phyloP scores from a whole-genome alignment of 2,113 vertebrate genomes.

The Dipodomys ordii region DNA sequence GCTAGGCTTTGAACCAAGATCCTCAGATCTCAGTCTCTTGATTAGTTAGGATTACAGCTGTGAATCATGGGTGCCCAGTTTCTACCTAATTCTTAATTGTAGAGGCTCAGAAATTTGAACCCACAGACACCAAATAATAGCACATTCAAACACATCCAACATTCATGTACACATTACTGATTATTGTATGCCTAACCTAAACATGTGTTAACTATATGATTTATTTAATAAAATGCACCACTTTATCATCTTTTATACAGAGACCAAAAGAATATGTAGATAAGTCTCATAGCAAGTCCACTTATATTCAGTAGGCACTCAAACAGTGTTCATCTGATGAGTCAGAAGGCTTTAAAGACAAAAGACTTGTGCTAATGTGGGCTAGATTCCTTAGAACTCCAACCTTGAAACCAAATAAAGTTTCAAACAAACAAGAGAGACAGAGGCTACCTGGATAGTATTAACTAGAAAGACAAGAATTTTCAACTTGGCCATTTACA shows the following conservation, averaged over 20 bases:
- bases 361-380: neutral
- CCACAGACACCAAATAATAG: neutral
- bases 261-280: neutral
- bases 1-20: too few species aligned
- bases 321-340: rapidly evolving
- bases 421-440: neutral
- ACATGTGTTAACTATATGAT: neutral
- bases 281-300: neutral
- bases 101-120: neutral
- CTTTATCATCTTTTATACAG: neutral
- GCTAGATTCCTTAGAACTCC: neutral
- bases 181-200: neutral
- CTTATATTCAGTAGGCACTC: neutral
- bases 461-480: neutral
- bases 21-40: too few species aligned
- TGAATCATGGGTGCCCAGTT: too few species aligned
- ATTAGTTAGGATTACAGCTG: too few species aligned
- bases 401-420: neutral
- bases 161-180: neutral
- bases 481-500: neutral
- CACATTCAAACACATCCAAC: neutral
- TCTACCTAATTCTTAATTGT: neutral
- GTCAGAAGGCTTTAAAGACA: neutral
- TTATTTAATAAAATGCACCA: neutral
- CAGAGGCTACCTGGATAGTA: neutral